Evolutionary conservation across 2,888 invertebrate species (phyloP), one percentile per base, ranked within the genome.

Genomic region (Sericinus montela): DNA sequence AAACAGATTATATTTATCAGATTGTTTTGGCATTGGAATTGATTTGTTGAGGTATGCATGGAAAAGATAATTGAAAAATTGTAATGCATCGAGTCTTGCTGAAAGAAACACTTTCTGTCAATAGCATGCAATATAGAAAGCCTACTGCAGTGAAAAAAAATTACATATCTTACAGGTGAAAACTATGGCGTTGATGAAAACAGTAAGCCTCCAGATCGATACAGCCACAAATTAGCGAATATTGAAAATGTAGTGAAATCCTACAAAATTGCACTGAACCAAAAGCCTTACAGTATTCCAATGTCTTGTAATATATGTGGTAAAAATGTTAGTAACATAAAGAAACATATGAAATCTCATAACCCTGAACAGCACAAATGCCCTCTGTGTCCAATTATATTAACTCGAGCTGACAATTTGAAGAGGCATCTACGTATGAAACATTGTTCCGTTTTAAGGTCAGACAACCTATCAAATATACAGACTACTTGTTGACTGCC

Each of bases 301-400:
- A 91, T 90, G 74, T 80, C 89, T 59, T 93, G 93, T 81, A 84
- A 81, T 56, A 72, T 91, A 59, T 93, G 93, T 77, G 91, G 92
- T 54, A 93, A 93, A 81, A 86, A 89, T 55, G 93, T 93, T 58
- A 91, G 89, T 67, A 92, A 92, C 78, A 83, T 92, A 65, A 92
- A 93, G 90, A 92, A 93, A 68, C 92, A 92, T 68, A 82, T 92
- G 76, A 91, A 92, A 71, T 91, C 91, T 29, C 93, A 92, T 70
- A 90, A 90, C 58, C 92, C 92, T 11, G 91, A 91, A 63, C 90
- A 90, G 62, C 91, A 91, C 69, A 90, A 89, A 64, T 92, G 92
- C 60, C 92, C 92, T 2, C 75, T 91, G 62, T 92, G 92, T 72
- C 90, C 90, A 38, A 91, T 91, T 57, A 88, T 90, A 47, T 89